Percentiles rank a stretch among this genome's conserved stretches.
Conservation (phyloP, 2,888 invertebrate genomes). For the Eumerus sabulonum region DNA sequence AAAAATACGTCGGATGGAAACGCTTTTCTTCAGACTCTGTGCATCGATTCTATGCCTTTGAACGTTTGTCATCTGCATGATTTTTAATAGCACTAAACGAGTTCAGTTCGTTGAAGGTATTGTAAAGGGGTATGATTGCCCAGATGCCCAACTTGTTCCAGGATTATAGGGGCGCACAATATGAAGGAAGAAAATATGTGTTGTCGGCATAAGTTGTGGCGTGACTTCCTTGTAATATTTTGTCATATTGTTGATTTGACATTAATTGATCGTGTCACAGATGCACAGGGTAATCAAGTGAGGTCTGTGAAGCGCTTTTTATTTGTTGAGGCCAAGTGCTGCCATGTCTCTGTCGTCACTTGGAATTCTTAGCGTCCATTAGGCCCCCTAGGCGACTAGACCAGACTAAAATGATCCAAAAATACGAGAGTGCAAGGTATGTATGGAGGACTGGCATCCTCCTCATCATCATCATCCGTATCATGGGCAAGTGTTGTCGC, state of each 20-base stretch:
- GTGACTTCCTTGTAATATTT: slow-evolving; percentile 63
- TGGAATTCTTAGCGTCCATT: slow-evolving; percentile 63
- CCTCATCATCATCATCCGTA: no score
- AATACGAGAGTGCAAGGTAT: slow-evolving; percentile 47
- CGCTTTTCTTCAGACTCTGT: no score
- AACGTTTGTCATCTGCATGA: no score
- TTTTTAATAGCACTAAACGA: no score
- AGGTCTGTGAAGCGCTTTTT: slow-evolving; percentile 60
- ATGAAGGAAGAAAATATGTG: no score
- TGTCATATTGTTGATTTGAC: slow-evolving; percentile 69
- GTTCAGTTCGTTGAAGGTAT: no score
- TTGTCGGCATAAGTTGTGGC: not conserved
- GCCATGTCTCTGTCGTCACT: slow-evolving; percentile 66
- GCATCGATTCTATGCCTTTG: no score
- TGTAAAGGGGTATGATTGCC: no score
- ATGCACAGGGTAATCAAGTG: slow-evolving; percentile 63
- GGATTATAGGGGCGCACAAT: no score
- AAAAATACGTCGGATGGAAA: no score
- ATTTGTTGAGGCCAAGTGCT: slow-evolving; percentile 63
- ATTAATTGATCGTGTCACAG: slow-evolving; percentile 67
- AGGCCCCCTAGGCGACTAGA: slow-evolving; percentile 18
- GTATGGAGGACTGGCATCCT: slow-evolving; percentile 37
- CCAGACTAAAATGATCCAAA: slow-evolving; percentile 38
- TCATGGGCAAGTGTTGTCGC: slow-evolving; percentile 16
- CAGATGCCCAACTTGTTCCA: no score